These are phyloP conservation scores for Cochlearius cochlearius DNA, from an alignment of 2,113 vertebrate genomes.

Conservation along the genomic window DNA sequence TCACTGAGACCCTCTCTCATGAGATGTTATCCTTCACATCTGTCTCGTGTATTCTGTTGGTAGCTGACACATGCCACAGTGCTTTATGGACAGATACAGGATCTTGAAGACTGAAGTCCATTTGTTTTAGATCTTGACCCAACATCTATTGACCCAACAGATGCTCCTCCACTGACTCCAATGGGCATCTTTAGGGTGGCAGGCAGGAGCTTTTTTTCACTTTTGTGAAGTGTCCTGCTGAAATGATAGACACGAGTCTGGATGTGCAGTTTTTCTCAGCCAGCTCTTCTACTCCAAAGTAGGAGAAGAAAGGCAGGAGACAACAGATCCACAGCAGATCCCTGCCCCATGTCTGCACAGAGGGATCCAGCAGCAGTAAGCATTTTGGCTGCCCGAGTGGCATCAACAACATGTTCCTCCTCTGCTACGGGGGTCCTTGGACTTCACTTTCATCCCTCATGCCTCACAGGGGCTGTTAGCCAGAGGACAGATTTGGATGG, in stretches of 20 bases:
- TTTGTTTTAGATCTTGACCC: neutral
- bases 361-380: neutral
- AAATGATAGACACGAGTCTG: no score
- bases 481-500: neutral
- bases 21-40: neutral
- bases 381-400: neutral
- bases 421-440: neutral
- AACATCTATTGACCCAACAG: neutral
- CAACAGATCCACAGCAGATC: neutral
- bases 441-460: neutral
- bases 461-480: neutral
- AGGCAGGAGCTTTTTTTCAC: neutral
- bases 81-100: neutral
- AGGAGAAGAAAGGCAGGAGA: neutral
- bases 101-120: neutral
- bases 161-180: neutral
- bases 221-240: neutral
- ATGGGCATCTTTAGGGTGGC: rapidly evolving
- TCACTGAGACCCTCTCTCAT: neutral
- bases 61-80: neutral
- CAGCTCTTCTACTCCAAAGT: neutral
- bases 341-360: neutral
- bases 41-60: neutral
- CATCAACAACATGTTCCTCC: neutral
- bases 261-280: neutral